Base-by-base conservation (phyloP, 2,888 invertebrate genomes). In the Hylaea fasciaria region DNA sequence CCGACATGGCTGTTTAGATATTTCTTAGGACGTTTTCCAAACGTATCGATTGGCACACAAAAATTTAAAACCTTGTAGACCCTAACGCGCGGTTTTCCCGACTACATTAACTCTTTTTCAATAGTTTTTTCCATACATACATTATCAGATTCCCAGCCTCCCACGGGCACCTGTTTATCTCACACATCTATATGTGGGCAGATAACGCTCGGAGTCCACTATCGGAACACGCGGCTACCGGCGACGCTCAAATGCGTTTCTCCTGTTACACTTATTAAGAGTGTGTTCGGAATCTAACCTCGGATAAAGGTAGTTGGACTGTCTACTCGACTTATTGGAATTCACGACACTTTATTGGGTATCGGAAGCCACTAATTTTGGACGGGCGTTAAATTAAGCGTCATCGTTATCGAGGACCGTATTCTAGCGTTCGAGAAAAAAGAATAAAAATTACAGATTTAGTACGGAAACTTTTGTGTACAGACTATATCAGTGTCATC, bases 181-280 rank as follows among this genome's bases (percentile, higher is more conserved):
- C 70, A 51, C 62, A 62, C 76, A 80, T 83, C 87, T 82, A 77
- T 70, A 71, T 73, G 82, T 80, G 80, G 79, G 73, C 71, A 78
- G 87, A 86, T 86, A 86, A 80, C 69, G 62, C 71, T 8, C 70
- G 81, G 78, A 79, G 79, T 77, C 76, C 76, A 73, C 81, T 84
- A 84, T 84, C 83, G 62, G 70, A 64, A 74, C 76, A 76, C 74
- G 52, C 64, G 69, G 80, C 78, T 83, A 83, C 84, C 81, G 82
- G 79, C 81, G 82, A 79, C 46, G 32, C 51, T 80, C 85, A 90
- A 90, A 91, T 91, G 91, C 85, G 81, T 89, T 91, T 91, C 87
- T 83, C 89, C 84, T 91, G 91, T 91, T 82, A 73, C 78, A 72
- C 77, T 83, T 84, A 87, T 86, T 86, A 86, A 84, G 87, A 69